These are phyloP conservation scores for Oenanthe melanoleuca DNA, from an alignment of 2,113 vertebrate species.

Conservation along the genomic window DNA sequence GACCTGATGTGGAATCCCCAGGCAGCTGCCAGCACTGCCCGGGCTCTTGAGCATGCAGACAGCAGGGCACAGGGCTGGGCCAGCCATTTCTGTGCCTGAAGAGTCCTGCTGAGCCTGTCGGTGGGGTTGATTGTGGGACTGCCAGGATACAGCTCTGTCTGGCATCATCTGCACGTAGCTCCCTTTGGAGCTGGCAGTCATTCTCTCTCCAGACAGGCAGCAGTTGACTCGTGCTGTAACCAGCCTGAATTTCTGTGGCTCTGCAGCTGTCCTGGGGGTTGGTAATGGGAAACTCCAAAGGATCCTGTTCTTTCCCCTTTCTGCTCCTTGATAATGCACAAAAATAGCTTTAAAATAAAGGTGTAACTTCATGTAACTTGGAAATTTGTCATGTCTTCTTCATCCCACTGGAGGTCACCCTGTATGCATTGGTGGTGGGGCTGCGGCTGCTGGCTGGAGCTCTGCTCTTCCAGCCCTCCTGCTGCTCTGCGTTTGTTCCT, in stretches of 20 bases:
- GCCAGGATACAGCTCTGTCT: accelerated
- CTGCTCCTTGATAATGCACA: background rate
- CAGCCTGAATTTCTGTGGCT: background rate
- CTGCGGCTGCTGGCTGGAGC: accelerated
- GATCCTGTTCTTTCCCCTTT: background rate
- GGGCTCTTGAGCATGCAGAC: accelerated
- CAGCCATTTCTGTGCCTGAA: background rate
- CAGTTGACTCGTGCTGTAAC: accelerated
- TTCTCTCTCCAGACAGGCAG: background rate
- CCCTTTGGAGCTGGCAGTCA: accelerated
- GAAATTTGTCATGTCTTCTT: conserved; percentile 25
- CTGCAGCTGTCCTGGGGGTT: accelerated
- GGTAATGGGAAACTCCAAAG: background rate
- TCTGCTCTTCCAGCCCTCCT: background rate
- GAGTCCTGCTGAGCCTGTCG: accelerated
- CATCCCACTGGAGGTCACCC: conserved; percentile 21
- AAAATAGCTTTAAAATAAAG: conserved; percentile 37
- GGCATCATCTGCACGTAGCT: accelerated
- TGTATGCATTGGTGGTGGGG: background rate
- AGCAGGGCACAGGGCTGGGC: background rate
- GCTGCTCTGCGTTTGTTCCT: accelerated
- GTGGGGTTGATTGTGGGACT: accelerated
- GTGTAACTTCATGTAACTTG: background rate
- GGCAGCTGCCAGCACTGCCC: accelerated
- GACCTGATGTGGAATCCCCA: accelerated